Evolutionary conservation across 92 coral and sea anemone species (phyloP), one percentile per base, ranked within the genome.

Genomic region (Phymanthus crucifer): DNA sequence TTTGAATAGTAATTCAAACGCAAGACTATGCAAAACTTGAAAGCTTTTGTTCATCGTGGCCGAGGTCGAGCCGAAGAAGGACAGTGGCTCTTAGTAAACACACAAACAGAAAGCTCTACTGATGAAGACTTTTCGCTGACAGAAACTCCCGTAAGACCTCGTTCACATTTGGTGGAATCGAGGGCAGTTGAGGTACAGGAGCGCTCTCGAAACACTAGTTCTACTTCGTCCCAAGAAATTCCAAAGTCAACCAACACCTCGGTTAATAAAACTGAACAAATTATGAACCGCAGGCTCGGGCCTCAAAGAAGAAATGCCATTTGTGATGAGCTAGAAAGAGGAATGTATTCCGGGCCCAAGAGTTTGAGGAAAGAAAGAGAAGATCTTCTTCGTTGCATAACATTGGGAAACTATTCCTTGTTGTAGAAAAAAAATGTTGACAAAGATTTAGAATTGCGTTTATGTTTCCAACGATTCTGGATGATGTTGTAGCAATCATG

Each of bases 381-480:
- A 74, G 93, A 89, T 43, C 72, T 89, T 85, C 88, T 89, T 52
- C 84, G 93, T 32, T 79, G 77, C 3, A 89, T 89, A 37, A 90
- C 93, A 0, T 56, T 89, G 3, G 46, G 77, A 14, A 82, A 89
- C 45, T 89, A 85, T 56, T 86, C 89, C 17, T 64, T 89, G 71
- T 66, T 89, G 38, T 89, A 50, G 45, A 38, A n/a, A n/a, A n/a
- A n/a, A n/a, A n/a, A n/a, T n/a, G n/a, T n/a, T n/a, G n/a, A n/a
- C n/a, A n/a, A n/a, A n/a, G n/a, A n/a, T n/a, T n/a, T n/a, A n/a
- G n/a, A n/a, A n/a, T n/a, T n/a, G n/a, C n/a, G n/a, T n/a, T n/a
- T n/a, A n/a, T n/a, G n/a, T n/a, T n/a, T n/a, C n/a, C n/a, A n/a
- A n/a, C n/a, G n/a, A n/a, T n/a, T n/a, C n/a, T n/a, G n/a, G n/a